Base-by-base conservation (phyloP, 35 echinoderm and acorn worm species). In the Stichopus chloronotus region DNA sequence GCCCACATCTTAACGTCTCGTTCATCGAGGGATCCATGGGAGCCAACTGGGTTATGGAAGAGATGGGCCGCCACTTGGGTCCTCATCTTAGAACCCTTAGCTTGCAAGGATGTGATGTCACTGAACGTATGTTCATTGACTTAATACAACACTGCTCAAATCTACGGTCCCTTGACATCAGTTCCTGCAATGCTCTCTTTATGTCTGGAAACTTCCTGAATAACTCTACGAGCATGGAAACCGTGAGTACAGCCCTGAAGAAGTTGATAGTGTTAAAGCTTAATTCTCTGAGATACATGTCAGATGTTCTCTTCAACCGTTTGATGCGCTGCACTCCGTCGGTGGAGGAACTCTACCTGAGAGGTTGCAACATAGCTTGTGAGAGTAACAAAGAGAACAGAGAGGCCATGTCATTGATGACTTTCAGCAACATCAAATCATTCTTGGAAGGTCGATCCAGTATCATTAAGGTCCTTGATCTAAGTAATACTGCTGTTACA, bases 181-280 rank as follows among this genome's bases (percentile, higher is more conserved):
- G 96, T 59, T 95, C 94, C 78, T 98, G 96, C 80, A 98, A 98
- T 78, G 72, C 88, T 88, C 90, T 98, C 57, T 98, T 98, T 93
- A 98, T 98, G 96, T 98, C 96, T 11, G 96, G 96, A 8, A 94
- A 85, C 55, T 92, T 89, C 30, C 78, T 85, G 83, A 83, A 91
- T 52, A 94, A 95, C 72, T 16, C 63, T 24, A 52, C 90, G 58
- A 90, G 93, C 23, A 53, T 76, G 56, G 60, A 92, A 19, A 80
- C 25, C 8, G 90, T 92, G 7, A 52, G 57, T 5, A 57, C 57
- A 20, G 90, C 88, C 25, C 91, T 98, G 10, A 58, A 90, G 43
- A 91, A 87, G 13, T 79, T 98, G 19, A 93, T 23, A 0, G 84
- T 71, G 52, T 56, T 98, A 30, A 92, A 94, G n/a, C 90, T 96